Evolutionary conservation across 2,888 invertebrate species (phyloP).

Genomic region (Allacma fusca): DNA sequence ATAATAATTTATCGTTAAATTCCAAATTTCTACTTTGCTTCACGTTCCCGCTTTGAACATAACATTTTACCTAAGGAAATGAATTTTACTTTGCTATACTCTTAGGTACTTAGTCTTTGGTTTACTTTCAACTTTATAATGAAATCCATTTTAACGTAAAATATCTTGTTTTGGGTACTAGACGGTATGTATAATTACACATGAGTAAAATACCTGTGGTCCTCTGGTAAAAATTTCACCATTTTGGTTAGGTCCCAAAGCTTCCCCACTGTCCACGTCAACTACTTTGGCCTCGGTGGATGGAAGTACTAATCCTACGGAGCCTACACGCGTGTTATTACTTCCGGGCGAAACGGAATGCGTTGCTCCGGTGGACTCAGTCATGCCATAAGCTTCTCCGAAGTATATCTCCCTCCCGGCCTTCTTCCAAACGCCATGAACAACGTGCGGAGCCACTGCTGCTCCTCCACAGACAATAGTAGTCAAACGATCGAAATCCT

Average conservation of each 20-base stretch:
- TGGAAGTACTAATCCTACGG: constrained; percentile 74
- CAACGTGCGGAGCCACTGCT: constrained; percentile 64
- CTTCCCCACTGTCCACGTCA: constrained; percentile 69
- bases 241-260: constrained; percentile 70
- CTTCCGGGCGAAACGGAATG: constrained; percentile 61
- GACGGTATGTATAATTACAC: too few relatives aligned
- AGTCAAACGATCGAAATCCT: constrained; percentile 73
- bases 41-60: too few relatives aligned
- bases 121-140: too few relatives aligned
- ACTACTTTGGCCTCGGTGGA: constrained; percentile 75
- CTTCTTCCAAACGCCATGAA: constrained; percentile 37
- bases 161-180: too few relatives aligned
- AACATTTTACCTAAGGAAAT: too few relatives aligned
- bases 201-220: constrained; percentile 71
- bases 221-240: constrained; percentile 79
- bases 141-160: too few relatives aligned
- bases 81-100: too few relatives aligned
- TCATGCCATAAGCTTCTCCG: constrained; percentile 49
- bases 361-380: constrained; percentile 63
- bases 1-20: too few relatives aligned
- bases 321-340: constrained; percentile 70
- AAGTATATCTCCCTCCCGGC: constrained; percentile 41
- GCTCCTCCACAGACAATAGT: constrained; percentile 74
- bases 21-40: too few relatives aligned
- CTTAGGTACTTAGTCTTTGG: too few relatives aligned